These are phyloP conservation scores for Dichetophora obliterata DNA, from an alignment of 2,888 invertebrate species.

Conservation along the genomic window DNA sequence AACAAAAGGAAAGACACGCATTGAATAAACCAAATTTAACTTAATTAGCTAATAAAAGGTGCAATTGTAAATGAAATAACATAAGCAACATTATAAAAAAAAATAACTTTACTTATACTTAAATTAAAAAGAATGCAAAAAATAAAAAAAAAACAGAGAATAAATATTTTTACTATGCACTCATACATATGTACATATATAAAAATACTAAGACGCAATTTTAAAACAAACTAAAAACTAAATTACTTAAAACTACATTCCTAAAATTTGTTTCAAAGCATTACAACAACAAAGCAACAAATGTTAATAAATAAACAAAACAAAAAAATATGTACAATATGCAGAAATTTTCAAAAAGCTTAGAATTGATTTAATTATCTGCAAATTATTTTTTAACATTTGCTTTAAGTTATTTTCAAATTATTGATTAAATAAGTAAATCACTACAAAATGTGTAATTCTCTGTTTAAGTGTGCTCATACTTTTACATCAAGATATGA, in stretches of 20 bases:
- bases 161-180: slow-evolving; percentile 34
- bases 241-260: not conserved
- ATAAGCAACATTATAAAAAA: not conserved
- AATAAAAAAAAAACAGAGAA: not conserved
- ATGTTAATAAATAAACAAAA: not conserved
- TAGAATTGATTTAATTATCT: slow-evolving; percentile 3
- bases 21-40: too few relatives aligned
- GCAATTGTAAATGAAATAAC: not conserved
- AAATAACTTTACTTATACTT: not conserved
- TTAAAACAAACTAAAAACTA: not conserved
- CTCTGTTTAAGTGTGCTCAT: too few relatives aligned
- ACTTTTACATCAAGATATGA: too few relatives aligned
- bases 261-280: not conserved
- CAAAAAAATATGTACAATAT: slow-evolving; percentile 1
- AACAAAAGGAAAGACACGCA: not conserved
- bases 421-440: slow-evolving; percentile 4
- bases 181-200: slow-evolving; percentile 16
- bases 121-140: not conserved
- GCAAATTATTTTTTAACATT: slow-evolving; percentile 28
- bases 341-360: not conserved
- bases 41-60: not conserved
- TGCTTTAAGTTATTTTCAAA: slow-evolving; percentile 5
- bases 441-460: not conserved
- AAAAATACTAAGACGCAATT: not conserved
- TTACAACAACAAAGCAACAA: too few relatives aligned